phyloP scores from a whole-genome alignment of 2,113 vertebrate species.

The Lepus timidus region DNA sequence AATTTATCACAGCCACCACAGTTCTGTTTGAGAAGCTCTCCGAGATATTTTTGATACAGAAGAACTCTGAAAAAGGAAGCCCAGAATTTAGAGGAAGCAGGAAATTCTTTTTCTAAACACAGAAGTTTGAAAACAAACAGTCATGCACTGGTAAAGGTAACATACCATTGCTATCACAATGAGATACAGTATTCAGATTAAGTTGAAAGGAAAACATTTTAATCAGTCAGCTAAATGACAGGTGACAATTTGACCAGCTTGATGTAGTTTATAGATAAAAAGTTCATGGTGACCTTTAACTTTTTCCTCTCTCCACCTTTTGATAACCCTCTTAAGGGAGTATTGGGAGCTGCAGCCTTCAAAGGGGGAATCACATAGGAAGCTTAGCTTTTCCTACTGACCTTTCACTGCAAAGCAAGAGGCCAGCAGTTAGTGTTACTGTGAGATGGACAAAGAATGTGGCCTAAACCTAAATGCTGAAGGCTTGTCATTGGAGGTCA shows the following conservation, averaged over 20 bases:
- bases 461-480: not conserved
- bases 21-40: not conserved
- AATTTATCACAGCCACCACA: not conserved
- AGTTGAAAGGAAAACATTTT: constrained; percentile 68
- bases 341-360: constrained; percentile 64
- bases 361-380: constrained; percentile 61
- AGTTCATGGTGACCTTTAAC: constrained; percentile 75
- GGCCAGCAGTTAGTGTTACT: constrained; percentile 74
- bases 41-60: constrained; percentile 1
- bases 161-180: constrained; percentile 48
- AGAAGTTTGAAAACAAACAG: not conserved
- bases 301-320: not conserved
- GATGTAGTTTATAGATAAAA: constrained; percentile 66
- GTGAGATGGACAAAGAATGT: constrained; percentile 52
- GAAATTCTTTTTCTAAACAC: not conserved
- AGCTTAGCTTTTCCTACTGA: constrained; percentile 66
- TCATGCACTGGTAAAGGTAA: not conserved
- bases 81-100: not conserved
- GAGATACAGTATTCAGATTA: constrained; percentile 17
- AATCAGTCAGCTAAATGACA: constrained; percentile 65
- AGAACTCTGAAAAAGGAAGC: not conserved
- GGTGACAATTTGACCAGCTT: not conserved
- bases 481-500: constrained; percentile 7
- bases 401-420: constrained; percentile 73
- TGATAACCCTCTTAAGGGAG: constrained; percentile 74